phyloP scores from a whole-genome alignment of 2,113 vertebrate species.

The Conger conger region DNA sequence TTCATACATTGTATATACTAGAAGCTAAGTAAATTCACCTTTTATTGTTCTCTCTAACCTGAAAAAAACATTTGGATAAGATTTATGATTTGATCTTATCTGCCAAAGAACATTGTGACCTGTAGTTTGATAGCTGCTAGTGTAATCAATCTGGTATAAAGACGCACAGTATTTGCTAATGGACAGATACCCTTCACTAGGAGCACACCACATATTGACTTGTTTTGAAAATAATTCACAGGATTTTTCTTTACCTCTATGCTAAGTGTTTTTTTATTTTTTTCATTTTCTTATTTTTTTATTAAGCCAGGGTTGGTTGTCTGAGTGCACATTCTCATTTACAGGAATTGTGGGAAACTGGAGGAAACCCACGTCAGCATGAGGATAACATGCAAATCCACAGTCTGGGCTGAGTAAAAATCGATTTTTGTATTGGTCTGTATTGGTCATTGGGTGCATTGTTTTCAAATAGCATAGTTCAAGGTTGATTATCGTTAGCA shows the following conservation, averaged over 20 bases:
- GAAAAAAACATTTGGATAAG: not conserved
- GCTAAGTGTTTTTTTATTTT: too few species aligned
- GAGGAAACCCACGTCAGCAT: too few species aligned
- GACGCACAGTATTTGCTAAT: not conserved
- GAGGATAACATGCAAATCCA: too few species aligned
- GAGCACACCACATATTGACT: not conserved
- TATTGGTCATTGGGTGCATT: not conserved
- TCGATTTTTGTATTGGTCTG: not conserved
- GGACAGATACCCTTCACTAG: not conserved
- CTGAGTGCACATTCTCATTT: too few species aligned
- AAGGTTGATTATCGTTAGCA: too few species aligned
- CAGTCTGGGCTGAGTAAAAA: too few species aligned
- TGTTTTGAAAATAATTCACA: not conserved
- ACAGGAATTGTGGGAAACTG: too few species aligned
- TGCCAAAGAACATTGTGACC: not conserved
- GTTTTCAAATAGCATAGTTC: too few species aligned
- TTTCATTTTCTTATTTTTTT: too few species aligned
- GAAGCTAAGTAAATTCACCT: slow-evolving; percentile 13
- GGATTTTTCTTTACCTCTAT: not conserved
- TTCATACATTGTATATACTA: not conserved
- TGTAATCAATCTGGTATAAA: not conserved
- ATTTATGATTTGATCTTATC: slow-evolving; percentile 3
- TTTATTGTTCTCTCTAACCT: slow-evolving; percentile 4
- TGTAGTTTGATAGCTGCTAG: not conserved
- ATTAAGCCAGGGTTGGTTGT: too few species aligned